Percentiles rank a stretch among this genome's conserved stretches.
These are phyloP conservation scores for Amorpha juglandis DNA, from an alignment of 2,888 invertebrate species.

Conservation along the genomic window DNA sequence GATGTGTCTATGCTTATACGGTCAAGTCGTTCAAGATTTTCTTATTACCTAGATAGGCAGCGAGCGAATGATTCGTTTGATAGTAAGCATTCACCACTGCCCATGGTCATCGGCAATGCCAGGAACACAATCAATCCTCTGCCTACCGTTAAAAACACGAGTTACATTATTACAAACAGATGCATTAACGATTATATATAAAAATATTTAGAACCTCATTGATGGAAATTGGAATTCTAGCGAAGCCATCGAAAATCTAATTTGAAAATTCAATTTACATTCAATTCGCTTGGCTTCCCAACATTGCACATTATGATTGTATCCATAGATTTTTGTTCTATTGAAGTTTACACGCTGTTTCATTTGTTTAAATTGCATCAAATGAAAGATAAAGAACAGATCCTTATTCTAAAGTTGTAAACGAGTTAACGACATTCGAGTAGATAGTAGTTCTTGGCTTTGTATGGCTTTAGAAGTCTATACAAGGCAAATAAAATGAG, in stretches of 20 bases:
- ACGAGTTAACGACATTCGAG: neutral
- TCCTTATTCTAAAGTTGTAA: neutral
- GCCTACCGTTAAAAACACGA: too few species aligned
- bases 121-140: too few species aligned
- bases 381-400: too few species aligned
- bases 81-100: too few species aligned
- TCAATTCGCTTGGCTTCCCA: constrained; percentile 9
- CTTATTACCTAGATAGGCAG: too few species aligned
- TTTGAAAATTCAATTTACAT: constrained; percentile 8
- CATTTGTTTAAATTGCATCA: neutral
- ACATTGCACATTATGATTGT: neutral
- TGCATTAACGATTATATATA: too few species aligned
- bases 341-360: neutral
- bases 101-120: too few species aligned
- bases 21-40: too few species aligned
- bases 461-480: neutral
- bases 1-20: too few species aligned
- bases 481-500: neutral
- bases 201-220: neutral
- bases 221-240: neutral
- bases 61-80: too few species aligned
- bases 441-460: neutral
- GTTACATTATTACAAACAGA: too few species aligned
- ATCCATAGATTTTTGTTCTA: neutral
- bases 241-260: neutral